A percentile compares a stretch with the other conserved stretches of the same genome.
Evolutionary conservation across 2,113 vertebrate genomes (phyloP).

Genomic region (Xiphorhynchus elegans): DNA sequence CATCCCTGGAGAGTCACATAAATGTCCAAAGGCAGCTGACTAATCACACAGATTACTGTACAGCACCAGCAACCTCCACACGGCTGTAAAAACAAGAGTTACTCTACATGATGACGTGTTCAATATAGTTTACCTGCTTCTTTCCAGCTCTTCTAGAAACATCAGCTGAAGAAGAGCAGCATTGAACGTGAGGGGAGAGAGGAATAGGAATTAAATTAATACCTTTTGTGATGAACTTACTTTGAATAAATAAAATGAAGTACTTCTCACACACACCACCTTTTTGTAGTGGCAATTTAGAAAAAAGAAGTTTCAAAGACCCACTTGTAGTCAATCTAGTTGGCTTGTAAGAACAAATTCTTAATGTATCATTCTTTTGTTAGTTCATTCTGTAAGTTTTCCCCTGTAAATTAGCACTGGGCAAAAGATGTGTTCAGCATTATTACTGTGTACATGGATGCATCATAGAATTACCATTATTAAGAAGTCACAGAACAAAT

Average conservation of each 20-base stretch:
- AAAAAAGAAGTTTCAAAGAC: not conserved
- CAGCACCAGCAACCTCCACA: not conserved
- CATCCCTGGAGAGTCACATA: not conserved
- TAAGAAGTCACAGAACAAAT: not conserved
- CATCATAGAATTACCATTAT: not conserved
- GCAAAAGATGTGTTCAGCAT: not conserved
- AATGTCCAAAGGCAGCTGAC: not conserved
- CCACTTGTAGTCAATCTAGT: not conserved
- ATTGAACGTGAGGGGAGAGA: not conserved
- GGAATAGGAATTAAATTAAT: not conserved
- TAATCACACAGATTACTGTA: not conserved
- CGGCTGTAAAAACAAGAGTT: not conserved
- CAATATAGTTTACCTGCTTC: not conserved
- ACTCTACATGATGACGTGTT: not conserved
- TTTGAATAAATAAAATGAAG: not conserved
- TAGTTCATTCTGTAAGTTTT: not conserved
- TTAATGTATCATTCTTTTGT: not conserved
- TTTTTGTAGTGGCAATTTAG: not conserved
- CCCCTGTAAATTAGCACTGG: not conserved
- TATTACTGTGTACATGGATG: not conserved
- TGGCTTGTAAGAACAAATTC: not conserved
- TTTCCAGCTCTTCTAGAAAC: not conserved
- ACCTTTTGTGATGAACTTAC: not conserved
- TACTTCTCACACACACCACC: not conserved
- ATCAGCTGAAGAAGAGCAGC: not conserved